Conservation (phyloP, 2,797 vertebrate species). For the Allobates femoralis region DNA sequence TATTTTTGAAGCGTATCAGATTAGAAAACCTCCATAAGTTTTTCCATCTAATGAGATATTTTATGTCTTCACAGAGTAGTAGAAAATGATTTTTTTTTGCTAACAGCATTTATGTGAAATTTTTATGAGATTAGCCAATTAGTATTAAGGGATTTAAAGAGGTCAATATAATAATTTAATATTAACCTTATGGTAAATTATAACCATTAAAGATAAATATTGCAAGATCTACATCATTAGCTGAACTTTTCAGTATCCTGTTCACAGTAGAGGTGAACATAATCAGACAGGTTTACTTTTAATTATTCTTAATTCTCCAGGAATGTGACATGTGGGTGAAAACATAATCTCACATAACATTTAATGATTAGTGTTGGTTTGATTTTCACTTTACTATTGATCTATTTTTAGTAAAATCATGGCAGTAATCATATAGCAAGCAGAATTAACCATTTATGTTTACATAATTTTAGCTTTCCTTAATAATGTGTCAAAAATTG, state of each 20-base stretch:
- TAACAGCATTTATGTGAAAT: too few relatives aligned
- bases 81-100: too few relatives aligned
- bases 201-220: not conserved
- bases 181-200: not conserved
- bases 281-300: not conserved
- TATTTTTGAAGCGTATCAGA: too few relatives aligned
- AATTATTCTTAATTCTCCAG: not conserved
- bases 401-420: not conserved
- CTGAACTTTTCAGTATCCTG: not conserved
- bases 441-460: not conserved
- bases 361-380: not conserved
- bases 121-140: too few relatives aligned
- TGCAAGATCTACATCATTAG: not conserved
- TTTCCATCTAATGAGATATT: too few relatives aligned
- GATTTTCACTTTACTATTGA: not conserved
- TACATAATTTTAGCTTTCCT: conserved; percentile 7
- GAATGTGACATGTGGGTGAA: not conserved
- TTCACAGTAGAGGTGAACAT: not conserved
- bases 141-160: not conserved
- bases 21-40: too few relatives aligned
- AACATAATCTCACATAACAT: not conserved
- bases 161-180: not conserved
- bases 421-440: not conserved
- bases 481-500: not conserved
- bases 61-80: too few relatives aligned